Base-by-base conservation (phyloP, 2,113 vertebrate species). In the Heterotis niloticus region DNA sequence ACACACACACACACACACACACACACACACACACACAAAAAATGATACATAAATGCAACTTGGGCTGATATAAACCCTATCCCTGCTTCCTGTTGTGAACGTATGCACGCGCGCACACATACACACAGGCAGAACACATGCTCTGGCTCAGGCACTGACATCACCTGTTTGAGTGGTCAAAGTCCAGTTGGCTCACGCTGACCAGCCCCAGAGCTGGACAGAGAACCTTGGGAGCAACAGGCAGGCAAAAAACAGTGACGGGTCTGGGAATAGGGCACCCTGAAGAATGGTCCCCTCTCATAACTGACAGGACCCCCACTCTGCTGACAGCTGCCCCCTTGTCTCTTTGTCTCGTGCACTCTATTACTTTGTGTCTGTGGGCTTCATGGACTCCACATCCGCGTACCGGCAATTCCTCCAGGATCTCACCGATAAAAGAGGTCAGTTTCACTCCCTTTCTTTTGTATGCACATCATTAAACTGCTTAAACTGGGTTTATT, bases 151-250 rank as follows among this genome's bases (percentile, higher is more conserved):
- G 85, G 79, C 81, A 82, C 84, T 93, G 92, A 92, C 91, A 92
- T 93, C 92, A 93, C 84, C 82, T 81, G 81, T 85, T 86, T 44
- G 87, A 89, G 88, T 86, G 92, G 88, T 91, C 90, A 93, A 93
- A 93, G 92, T 93, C 88, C 92, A 92, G 89, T 89, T 91, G 59
- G 57, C 74, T 26, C 54, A 85, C 87, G 89, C 89, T 81, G 82
- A 76, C 84, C 82, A 64, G 80, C n/a, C 80, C 84, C 83, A 78
- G 80, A 82, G 81, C 84, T 79, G 66, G 73, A 73, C 17, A 66
- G 64, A 24, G 64, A 14, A 26, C 28, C 17, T 44, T n/a, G 64
- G 23, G 64, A 66, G 23, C 20, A 66, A 66, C 23, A 66, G 64
- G 23, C 64, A 66, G 23, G 23, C 18, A n/a, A 17, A 20, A 23